Conservation (phyloP, 2,888 invertebrate genomes). For the Tetrapedia diversipes region DNA sequence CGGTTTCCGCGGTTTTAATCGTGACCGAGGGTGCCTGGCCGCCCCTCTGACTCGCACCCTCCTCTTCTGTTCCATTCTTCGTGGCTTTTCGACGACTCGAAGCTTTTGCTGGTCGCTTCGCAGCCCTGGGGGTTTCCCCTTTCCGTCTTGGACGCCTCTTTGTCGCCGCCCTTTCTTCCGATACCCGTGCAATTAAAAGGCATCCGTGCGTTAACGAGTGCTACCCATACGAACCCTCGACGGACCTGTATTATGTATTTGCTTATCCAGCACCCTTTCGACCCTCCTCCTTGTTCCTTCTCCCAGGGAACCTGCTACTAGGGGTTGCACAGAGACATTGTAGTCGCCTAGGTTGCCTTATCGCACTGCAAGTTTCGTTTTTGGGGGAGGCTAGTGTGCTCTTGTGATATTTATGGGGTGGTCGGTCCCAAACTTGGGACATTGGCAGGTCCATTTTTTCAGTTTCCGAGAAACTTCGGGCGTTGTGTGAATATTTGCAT, state of each 20-base stretch:
- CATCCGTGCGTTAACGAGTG: constrained; percentile 67
- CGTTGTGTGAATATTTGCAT: too few relatives aligned
- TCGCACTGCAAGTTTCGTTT: too few relatives aligned
- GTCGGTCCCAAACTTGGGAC: too few relatives aligned
- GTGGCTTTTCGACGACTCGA: constrained; percentile 51
- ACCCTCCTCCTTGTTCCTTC: too few relatives aligned
- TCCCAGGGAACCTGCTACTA: too few relatives aligned
- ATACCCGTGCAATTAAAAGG: constrained; percentile 67
- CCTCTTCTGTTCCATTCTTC: constrained; percentile 32
- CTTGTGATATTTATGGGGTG: too few relatives aligned
- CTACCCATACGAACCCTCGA: constrained; percentile 27
- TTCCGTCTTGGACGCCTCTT: constrained; percentile 18
- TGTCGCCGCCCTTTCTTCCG: constrained; percentile 40
- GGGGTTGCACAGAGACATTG: too few relatives aligned
- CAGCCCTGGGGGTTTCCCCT: neutral
- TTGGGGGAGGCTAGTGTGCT: too few relatives aligned
- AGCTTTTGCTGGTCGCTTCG: constrained; percentile 13
- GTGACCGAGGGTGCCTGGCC: constrained; percentile 25
- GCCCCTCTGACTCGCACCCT: constrained; percentile 32
- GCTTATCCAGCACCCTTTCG: constrained; percentile 40
- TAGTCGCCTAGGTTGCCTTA: too few relatives aligned
- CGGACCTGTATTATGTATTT: constrained; percentile 45
- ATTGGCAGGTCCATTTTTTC: too few relatives aligned
- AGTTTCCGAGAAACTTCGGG: too few relatives aligned
- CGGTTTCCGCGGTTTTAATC: constrained; percentile 37